Base-by-base conservation (phyloP, 2,797 vertebrate species). In the Serranus cabrilla region DNA sequence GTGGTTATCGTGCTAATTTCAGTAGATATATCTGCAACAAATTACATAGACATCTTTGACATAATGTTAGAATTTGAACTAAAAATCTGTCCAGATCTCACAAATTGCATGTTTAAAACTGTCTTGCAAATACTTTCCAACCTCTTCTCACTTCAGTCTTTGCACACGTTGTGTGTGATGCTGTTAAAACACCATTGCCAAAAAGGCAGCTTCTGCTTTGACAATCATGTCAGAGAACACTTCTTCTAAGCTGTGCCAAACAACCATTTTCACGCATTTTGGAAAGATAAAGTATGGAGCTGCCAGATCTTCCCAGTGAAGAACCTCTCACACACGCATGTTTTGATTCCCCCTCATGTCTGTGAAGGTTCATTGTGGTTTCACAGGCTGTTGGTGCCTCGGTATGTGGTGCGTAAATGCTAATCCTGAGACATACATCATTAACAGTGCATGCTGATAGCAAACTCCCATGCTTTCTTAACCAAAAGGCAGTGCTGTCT, bases 401-500 rank as follows among this genome's bases (percentile, higher is more conserved):
- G 81, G 74, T 70, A 89, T 90, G 86, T 76, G 64, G 47, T 55
- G 45, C 70, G 55, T 68, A 76, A 79, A 87, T 64, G 46, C 60
- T 68, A 79, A 87, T 85, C 73, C 59, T 31, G 45, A 73, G 74
- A 83, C 74, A 77, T 52, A 84, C 69, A 76, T 83, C 74, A 79
- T 82, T 74, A 81, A 77, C 62, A 82, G 54, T 34, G 60, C 58
- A 34, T 71, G 75, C 43, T 68, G 63, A 81, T 71, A 25, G 74
- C 71, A 42, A 72, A 67, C 42, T 82, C 43, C 40, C 52, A 67
- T 83, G 66, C 42, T 79, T 83, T 79, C 70, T 74, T 73, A 72
- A 78, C 57, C 54, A 51, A 76, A 63, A n/a, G 14, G 13, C 56
- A 74, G 20, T 2, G 12, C 27, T 50, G 57, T 75, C n/a, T 76